Evolutionary conservation across 2,888 invertebrate genomes (phyloP).

Genomic region (Gerris lacustris): DNA sequence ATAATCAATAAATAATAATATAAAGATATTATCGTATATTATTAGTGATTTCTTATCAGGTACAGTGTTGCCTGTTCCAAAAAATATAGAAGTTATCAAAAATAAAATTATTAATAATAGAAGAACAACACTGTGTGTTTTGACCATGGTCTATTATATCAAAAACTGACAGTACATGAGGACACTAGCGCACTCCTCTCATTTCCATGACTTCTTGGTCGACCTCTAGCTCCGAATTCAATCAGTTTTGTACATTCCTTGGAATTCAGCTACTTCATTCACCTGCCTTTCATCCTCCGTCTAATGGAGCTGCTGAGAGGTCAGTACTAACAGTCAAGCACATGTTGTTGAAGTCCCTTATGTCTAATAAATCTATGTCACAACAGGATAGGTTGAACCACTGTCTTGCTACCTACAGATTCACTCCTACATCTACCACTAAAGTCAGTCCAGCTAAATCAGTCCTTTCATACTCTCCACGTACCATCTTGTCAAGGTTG

Average conservation of each 20-base stretch:
- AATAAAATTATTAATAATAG: no score
- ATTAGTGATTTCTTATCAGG: no score
- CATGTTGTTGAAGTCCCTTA: neutral
- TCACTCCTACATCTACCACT: neutral
- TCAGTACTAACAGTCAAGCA: conserved; percentile 29
- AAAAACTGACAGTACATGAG: no score
- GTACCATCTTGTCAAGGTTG: neutral
- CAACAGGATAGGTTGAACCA: neutral
- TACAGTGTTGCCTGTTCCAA: no score
- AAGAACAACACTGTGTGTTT: no score
- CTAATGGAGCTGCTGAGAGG: conserved; percentile 31
- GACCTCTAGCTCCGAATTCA: conserved; percentile 21
- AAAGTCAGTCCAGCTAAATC: neutral
- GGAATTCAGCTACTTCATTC: conserved; percentile 23
- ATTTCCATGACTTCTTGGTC: no score
- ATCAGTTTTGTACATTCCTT: conserved; percentile 20
- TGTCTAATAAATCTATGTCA: neutral
- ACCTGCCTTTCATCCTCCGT: conserved; percentile 26
- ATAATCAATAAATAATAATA: no score
- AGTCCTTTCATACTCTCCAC: neutral
- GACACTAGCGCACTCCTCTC: no score
- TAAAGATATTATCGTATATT: no score
- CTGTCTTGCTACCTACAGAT: neutral
- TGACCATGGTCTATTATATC: no score
- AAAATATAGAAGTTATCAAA: no score